Conservation (phyloP, 2,888 invertebrate genomes). For the Labia minor region DNA sequence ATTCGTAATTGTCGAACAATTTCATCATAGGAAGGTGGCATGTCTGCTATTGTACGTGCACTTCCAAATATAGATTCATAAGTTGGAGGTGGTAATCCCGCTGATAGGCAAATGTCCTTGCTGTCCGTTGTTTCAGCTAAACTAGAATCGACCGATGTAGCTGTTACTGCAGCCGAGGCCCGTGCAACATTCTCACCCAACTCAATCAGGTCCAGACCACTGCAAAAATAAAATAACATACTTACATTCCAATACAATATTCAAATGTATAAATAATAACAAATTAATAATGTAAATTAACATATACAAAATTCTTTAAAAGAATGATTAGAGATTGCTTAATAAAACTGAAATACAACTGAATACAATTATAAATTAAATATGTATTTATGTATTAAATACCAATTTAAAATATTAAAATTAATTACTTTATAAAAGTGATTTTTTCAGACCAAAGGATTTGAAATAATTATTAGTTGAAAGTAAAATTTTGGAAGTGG, state of each 20-base stretch:
- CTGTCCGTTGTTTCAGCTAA: constrained; percentile 40
- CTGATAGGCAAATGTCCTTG: constrained; percentile 40
- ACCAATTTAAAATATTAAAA: no score
- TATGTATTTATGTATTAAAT: no score
- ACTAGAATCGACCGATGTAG: constrained; percentile 34
- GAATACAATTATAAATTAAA: no score
- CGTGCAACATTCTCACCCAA: constrained; percentile 42
- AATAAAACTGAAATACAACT: no score
- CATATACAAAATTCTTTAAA: no score
- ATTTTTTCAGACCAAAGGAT: no score
- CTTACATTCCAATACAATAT: neutral
- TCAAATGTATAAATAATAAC: neutral
- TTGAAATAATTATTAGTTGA: no score
- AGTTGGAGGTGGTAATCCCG: constrained; percentile 42
- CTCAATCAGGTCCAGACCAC: constrained; percentile 43
- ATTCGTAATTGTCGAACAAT: constrained; percentile 23
- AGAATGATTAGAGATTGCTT: no score
- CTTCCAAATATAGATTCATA: constrained; percentile 43
- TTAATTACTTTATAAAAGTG: no score
- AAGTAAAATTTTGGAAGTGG: no score
- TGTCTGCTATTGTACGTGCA: constrained; percentile 21
- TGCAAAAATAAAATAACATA: constrained; percentile 15
- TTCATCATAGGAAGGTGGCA: constrained; percentile 28
- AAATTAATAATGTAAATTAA: neutral
- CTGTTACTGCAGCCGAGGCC: constrained; percentile 31